Evolutionary conservation across 1,140 invertebrate genomes (phyloP), one percentile per base, ranked within the genome.

Genomic region (Mylabris phalerata): DNA sequence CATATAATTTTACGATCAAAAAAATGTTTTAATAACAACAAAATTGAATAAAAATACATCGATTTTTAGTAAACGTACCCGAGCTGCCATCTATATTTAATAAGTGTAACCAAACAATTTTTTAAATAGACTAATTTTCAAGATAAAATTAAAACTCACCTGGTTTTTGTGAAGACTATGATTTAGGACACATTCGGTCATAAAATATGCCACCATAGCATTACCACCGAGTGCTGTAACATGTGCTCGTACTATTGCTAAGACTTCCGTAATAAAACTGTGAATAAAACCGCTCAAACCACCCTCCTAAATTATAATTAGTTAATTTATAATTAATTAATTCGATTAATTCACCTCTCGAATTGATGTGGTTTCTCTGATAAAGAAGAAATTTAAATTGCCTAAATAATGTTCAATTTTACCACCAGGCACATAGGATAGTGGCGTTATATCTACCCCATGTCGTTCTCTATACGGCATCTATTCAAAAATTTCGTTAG

Each of bases 141-240:
- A 32, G 32, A 32, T 32, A 7, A 48, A 48, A 13, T 48, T n/a
- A 9, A 9, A 5, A 55, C 59, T 66, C 74, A 95, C 93, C 83
- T 98, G 94, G 79, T 97, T 97, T 78, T 97, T 97, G 72, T 97
- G 93, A 58, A 92, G 86, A 75, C 92, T 96, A 75, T 94, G 89
- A 51, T 91, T 82, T 13, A 98, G 77, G 60, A 94, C 85, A 65
- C 92, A 88, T 75, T 97, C 90, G 3, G 86, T 91, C 83, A 97
- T 88, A 71, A 93, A 93, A 75, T 93, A 96, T 0, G 93, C 88
- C 0, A 95, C 88, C 79, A 98, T 86, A 0, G 93, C 93, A 78
- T 98, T 98, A 9, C 95, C 95, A 38, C 94, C 93, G n/a, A 98
- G 75, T 7, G 93, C 90, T 1, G 90, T 85, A 5, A 96, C 91